phyloP scores from a whole-genome alignment of 2,888 invertebrate species.

The Syritta pipiens region DNA sequence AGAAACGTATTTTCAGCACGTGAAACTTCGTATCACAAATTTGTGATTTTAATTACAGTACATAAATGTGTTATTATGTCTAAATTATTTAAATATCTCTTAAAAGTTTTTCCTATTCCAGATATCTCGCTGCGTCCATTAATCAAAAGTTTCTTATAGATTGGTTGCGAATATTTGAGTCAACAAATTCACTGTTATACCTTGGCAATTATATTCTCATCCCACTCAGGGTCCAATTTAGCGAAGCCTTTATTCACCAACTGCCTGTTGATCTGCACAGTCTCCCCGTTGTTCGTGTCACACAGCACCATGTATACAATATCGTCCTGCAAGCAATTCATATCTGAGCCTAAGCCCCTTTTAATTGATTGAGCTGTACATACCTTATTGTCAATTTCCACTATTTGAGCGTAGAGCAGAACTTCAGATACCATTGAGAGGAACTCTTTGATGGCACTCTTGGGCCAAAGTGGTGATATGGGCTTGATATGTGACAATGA shows the following conservation, averaged over 20 bases:
- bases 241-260: slow-evolving; percentile 71
- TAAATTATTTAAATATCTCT: too few species aligned
- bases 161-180: neutral
- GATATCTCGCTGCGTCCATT: too few species aligned
- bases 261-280: slow-evolving; percentile 71
- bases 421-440: slow-evolving; percentile 71
- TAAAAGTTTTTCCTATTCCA: too few species aligned
- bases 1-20: too few species aligned
- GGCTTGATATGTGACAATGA: slow-evolving; percentile 74
- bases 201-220: slow-evolving; percentile 62
- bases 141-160: neutral
- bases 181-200: too few species aligned
- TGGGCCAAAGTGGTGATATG: slow-evolving; percentile 72
- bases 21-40: too few species aligned
- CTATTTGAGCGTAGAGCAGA: slow-evolving; percentile 73
- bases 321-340: slow-evolving; percentile 70
- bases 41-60: too few species aligned
- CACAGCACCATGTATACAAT: slow-evolving; percentile 73
- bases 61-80: too few species aligned
- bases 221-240: slow-evolving; percentile 71
- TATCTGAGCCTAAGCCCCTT: neutral
- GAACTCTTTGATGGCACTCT: slow-evolving; percentile 72
- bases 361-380: neutral
- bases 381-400: slow-evolving; percentile 71
- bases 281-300: slow-evolving; percentile 71